Percentiles rank a stretch among this genome's conserved stretches.
Conservation (phyloP, 2,113 vertebrate species). For the Thymallus thymallus region DNA sequence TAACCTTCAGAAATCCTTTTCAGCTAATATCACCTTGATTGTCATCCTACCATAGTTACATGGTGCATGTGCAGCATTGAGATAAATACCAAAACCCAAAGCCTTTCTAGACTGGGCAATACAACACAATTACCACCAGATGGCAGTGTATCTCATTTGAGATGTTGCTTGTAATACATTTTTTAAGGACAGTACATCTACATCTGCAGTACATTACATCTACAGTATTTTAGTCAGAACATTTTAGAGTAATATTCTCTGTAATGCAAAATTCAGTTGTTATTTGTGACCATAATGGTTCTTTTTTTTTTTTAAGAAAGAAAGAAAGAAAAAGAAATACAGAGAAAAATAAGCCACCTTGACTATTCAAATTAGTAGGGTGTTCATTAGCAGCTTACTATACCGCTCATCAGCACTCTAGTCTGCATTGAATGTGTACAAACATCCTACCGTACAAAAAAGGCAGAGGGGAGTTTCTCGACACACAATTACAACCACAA, state of each 20-base stretch:
- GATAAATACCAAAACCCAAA: not conserved
- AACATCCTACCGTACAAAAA: not conserved
- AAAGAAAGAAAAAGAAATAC: too few species aligned
- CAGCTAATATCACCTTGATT: too few species aligned
- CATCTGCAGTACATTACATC: too few species aligned
- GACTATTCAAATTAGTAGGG: not conserved
- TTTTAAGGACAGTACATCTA: too few species aligned
- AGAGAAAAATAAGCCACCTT: not conserved
- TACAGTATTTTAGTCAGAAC: not conserved
- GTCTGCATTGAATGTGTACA: not conserved
- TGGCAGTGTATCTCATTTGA: constrained; percentile 48
- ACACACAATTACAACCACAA: not conserved
- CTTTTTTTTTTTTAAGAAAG: too few species aligned
- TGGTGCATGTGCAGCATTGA: too few species aligned
- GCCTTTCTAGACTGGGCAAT: not conserved
- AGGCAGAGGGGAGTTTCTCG: not conserved
- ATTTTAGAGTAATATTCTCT: not conserved
- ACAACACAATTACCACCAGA: constrained; percentile 61
- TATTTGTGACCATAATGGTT: not conserved
- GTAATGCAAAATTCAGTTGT: not conserved
- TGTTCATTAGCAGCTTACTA: not conserved
- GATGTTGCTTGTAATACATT: too few species aligned
- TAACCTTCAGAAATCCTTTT: too few species aligned
- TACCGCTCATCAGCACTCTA: not conserved
- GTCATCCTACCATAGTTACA: too few species aligned